phyloP scores from a whole-genome alignment of 64 coral and sea anemone genomes.

The Porites lutea region DNA sequence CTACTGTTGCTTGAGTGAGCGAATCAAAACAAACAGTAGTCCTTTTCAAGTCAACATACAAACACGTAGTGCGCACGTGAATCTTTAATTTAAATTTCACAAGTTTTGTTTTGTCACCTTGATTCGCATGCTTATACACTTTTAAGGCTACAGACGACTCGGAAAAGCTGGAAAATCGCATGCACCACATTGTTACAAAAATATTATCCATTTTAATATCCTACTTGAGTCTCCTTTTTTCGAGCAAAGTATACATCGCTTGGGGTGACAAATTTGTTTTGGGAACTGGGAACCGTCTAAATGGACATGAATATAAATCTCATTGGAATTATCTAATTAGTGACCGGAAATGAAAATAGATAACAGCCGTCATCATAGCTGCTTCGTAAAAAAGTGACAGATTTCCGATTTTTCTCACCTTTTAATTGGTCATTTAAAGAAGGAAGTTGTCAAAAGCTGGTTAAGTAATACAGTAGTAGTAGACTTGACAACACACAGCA shows the following conservation, averaged over 20 bases:
- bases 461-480: not conserved
- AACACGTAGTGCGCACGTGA: constrained; percentile 20
- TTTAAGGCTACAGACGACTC: not conserved
- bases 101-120: constrained; percentile 41
- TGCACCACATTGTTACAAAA: not conserved
- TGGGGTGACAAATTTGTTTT: constrained; percentile 4
- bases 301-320: not conserved
- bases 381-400: constrained; percentile 22
- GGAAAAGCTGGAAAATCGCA: not conserved
- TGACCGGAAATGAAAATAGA: not conserved
- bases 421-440: not conserved
- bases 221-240: constrained; percentile 27
- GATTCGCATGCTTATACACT: not conserved
- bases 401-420: not conserved
- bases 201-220: not conserved
- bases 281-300: not conserved
- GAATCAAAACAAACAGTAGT: not conserved
- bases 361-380: not conserved
- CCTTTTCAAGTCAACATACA: constrained; percentile 19
- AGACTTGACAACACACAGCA: constrained; percentile 30
- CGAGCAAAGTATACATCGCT: constrained; percentile 17
- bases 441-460: constrained; percentile 9
- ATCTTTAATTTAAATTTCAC: constrained; percentile 33
- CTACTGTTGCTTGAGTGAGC: constrained; percentile 33
- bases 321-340: not conserved